Conservation (phyloP, 2,113 vertebrate genomes). For the Echinops telfairi region DNA sequence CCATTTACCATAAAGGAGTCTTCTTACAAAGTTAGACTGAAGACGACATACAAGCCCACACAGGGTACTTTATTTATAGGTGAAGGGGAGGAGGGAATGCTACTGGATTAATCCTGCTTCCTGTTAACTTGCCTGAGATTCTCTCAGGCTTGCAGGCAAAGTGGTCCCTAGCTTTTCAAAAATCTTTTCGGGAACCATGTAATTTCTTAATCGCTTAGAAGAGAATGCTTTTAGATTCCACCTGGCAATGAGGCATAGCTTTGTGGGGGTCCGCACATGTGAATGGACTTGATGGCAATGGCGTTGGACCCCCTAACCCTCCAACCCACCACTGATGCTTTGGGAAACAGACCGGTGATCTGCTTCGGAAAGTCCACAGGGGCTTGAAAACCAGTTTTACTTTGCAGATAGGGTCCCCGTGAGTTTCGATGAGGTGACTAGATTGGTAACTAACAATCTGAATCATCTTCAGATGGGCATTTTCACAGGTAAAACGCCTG, state of each 20-base stretch:
- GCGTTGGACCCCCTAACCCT: background rate
- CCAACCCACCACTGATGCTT: background rate
- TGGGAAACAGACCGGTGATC: background rate
- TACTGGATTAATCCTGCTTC: background rate
- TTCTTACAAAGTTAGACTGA: constrained; percentile 32
- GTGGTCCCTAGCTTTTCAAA: background rate
- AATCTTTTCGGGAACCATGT: background rate
- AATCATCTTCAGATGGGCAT: background rate
- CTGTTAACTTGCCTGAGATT: background rate
- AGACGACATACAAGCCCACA: background rate
- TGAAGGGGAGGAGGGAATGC: too few species aligned
- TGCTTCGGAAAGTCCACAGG: background rate
- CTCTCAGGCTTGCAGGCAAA: background rate
- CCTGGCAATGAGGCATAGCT: background rate
- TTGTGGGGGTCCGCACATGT: background rate
- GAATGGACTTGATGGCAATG: background rate
- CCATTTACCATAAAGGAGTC: constrained; percentile 1
- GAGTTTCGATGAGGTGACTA: background rate
- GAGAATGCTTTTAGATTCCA: background rate
- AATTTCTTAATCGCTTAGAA: constrained; percentile 22
- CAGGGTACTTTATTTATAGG: background rate
- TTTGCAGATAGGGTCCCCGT: background rate
- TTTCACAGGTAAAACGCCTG: background rate
- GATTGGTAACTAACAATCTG: background rate
- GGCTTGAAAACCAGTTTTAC: background rate